phyloP scores from a whole-genome alignment of 2,888 invertebrate species.

The Melipona beecheii region DNA sequence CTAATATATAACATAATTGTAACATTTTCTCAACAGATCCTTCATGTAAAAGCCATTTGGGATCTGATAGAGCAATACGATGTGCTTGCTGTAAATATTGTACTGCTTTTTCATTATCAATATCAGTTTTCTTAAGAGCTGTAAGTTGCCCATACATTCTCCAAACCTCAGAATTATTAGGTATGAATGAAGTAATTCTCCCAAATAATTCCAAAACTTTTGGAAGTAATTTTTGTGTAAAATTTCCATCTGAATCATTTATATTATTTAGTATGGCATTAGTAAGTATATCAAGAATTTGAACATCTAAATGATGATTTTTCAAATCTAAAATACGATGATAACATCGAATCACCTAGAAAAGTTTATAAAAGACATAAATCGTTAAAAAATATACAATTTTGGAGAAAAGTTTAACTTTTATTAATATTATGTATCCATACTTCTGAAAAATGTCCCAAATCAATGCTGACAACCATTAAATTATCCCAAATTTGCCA shows the following conservation, averaged over 20 bases:
- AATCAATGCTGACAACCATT: conserved; percentile 93
- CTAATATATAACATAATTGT: conserved; percentile 86
- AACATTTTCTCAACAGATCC: conserved; percentile 87
- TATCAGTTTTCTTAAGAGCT: conserved; percentile 81
- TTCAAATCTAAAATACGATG: conserved; percentile 94
- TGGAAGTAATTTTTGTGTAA: conserved; percentile 81
- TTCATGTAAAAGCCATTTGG: conserved; percentile 87
- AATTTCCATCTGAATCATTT: conserved; percentile 86
- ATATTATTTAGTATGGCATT: conserved; percentile 88
- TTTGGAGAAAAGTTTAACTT: background rate
- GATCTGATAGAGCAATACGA: conserved; percentile 88
- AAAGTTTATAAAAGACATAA: conserved; percentile 43
- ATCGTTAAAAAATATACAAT: conserved; percentile 6
- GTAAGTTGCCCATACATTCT: conserved; percentile 91
- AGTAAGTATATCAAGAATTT: conserved; percentile 90
- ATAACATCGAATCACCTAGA: conserved; percentile 90
- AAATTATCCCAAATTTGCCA: conserved; percentile 99
- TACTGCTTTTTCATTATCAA: conserved; percentile 84
- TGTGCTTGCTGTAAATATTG: conserved; percentile 92
- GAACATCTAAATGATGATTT: conserved; percentile 90
- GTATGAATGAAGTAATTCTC: conserved; percentile 88
- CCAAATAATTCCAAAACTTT: conserved; percentile 90
- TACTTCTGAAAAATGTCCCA: conserved; percentile 93
- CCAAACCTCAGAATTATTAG: conserved; percentile 92
- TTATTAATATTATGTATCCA: conserved; percentile 11